phyloP scores from a whole-genome alignment of 2,113 vertebrate genomes.

The Cavia aperea region DNA sequence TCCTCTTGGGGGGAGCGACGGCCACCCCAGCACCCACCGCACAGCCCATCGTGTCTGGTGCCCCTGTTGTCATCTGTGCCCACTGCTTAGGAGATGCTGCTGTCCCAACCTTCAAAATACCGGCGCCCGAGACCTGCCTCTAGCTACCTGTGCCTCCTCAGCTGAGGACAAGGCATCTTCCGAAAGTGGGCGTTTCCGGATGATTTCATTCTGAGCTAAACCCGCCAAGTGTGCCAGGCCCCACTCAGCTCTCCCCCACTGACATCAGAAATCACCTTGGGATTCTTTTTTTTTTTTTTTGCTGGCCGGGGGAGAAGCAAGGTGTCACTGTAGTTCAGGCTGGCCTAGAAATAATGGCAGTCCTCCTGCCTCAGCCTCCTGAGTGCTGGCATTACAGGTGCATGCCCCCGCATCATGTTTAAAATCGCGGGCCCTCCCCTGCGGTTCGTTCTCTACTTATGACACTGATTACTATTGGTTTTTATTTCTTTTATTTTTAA shows the following conservation, averaged over 20 bases:
- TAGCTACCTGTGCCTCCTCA: not conserved
- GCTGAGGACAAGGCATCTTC: not conserved
- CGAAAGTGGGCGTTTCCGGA: not conserved
- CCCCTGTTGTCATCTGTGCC: not conserved
- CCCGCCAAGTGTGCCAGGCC: too few species aligned
- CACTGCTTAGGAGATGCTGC: not conserved
- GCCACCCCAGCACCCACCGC: not conserved
- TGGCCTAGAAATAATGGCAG: not conserved
- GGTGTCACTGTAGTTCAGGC: not conserved
- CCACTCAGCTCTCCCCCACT: not conserved
- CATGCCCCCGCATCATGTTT: not conserved
- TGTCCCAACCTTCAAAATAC: not conserved
- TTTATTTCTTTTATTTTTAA: not conserved
- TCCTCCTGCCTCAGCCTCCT: not conserved
- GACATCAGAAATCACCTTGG: not conserved
- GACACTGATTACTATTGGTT: not conserved
- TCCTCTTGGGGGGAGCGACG: not conserved
- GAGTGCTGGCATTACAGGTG: not conserved
- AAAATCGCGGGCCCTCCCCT: not conserved
- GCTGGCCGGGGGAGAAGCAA: not conserved
- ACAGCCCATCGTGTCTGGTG: not conserved
- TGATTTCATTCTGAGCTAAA: not conserved
- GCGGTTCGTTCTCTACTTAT: not conserved
- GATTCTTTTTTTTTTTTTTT: not conserved
- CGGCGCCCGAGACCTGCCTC: not conserved